Base-by-base conservation (phyloP, 1,140 invertebrate species). In the Holcopasites calliopsidis region DNA sequence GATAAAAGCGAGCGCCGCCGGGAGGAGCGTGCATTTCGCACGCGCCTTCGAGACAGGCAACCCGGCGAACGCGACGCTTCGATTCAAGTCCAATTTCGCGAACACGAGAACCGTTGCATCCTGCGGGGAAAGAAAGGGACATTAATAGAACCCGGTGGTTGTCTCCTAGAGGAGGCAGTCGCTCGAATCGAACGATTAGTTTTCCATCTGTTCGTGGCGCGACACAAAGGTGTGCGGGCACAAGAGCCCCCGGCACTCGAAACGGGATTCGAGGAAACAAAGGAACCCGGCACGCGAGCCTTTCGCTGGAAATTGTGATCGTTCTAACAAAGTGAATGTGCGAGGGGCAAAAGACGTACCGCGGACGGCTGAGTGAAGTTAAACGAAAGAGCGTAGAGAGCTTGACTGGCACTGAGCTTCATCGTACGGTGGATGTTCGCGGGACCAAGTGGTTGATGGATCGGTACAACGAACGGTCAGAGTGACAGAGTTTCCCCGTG, bases 1-100 rank as follows among this genome's bases (percentile, higher is more conserved):
- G 86, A 90, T 90, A 90, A 90, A 90, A 90, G 85, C 87, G 80
- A 77, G 85, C 84, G 81, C 80, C 80, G 60, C 79, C 78, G 62
- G 31, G 66, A 68, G 77, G 76, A 82, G 75, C 82, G 84, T 88
- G 81, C 89, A 90, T 87, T 90, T 81, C 86, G 87, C 87, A 84
- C 86, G 88, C 86, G 84, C 83, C 89, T 85, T 76, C 68, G 76
- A 79, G 64, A 73, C 79, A 44, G 84, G 85, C 89, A 85, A 88
- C 86, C 82, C 75, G 79, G 28, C 69, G 61, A 26, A 74, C 83
- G 55, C 70, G 81, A 66, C 28, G 49, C 44, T 5, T n/a, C n/a
- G n/a, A n/a, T n/a, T n/a, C n/a, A n/a, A n/a, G n/a, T n/a, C n/a
- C n/a, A n/a, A n/a, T n/a, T n/a, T n/a, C n/a, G n/a, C n/a, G n/a